phyloP scores from a whole-genome alignment of 2,888 invertebrate species.

The Caenorhabditis sinica region DNA sequence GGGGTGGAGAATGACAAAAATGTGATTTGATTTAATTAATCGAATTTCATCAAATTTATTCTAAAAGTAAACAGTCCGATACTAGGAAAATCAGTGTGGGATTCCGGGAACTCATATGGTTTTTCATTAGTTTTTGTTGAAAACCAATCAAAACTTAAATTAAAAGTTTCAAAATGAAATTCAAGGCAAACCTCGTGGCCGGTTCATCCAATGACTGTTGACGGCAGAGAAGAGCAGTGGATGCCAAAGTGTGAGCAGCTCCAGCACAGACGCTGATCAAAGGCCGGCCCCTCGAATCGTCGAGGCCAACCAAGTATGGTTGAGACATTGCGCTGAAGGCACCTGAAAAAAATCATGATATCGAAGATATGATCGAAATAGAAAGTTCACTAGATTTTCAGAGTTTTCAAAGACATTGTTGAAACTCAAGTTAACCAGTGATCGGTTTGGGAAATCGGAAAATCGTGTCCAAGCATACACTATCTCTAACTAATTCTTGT shows the following conservation, averaged over 20 bases:
- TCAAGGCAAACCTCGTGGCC: constrained; percentile 68
- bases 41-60: not conserved
- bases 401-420: no score
- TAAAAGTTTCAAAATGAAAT: not conserved
- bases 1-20: constrained; percentile 27
- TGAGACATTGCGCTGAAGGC: constrained; percentile 80
- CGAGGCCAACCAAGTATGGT: constrained; percentile 79
- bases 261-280: constrained; percentile 76
- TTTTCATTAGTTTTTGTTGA: constrained; percentile 11
- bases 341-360: constrained; percentile 58
- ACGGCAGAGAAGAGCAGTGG: constrained; percentile 76
- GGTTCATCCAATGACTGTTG: constrained; percentile 80
- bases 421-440: not conserved
- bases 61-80: no score
- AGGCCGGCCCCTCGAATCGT: constrained; percentile 73
- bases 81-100: not conserved
- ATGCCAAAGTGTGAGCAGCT: constrained; percentile 79
- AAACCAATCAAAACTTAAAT: constrained; percentile 1
- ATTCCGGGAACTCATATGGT: not conserved
- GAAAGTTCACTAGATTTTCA: not conserved
- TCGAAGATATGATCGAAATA: no score
- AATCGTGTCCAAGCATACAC: constrained; percentile 20
- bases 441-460: not conserved
- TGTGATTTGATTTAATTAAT: constrained; percentile 16
- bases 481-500: constrained; percentile 16